Evolutionary conservation across 2,113 vertebrate genomes (phyloP), one percentile per base, ranked within the genome.

Genomic region (Aegotheles bennettii): DNA sequence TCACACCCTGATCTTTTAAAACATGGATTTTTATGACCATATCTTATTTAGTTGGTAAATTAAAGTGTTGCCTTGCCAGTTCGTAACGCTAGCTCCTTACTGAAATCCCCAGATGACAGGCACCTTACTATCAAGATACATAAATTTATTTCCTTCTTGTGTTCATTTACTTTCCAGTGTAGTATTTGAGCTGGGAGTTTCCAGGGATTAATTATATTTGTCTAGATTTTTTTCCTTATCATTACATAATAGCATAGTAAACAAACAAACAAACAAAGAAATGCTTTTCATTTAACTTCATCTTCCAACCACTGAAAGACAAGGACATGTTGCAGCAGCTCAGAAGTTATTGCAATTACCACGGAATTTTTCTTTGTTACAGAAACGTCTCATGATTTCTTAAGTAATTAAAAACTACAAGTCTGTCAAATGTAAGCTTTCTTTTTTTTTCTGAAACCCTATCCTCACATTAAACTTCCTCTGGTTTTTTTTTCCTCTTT

Each of bases 1-100:
- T 96, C 92, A 93, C 88, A 95, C 83, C 56, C 60, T 60, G 35
- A 64, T 94, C 91, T 96, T n/a, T 94, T 92, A 90, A 90, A 95
- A 92, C 38, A 86, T 10, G 35, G 86, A 84, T 90, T 92, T 94
- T 79, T 94, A 95, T 93, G 91, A 87, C 84, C 74, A 4, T 54
- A 84, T 86, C 91, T 92, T 93, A 90, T 81, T 77, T 77, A 87
- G 87, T 50, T 87, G 60, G 68, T 95, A 94, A 93, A 93, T 92
- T 42, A 90, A 93, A 54, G 50, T 54, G 43, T 13, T 96, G 59
- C 80, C 54, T 93, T 96, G 89, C 89, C 93, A 92, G 77, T 91
- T 60, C 71, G 35, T 65, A 88, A 86, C 3, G 2, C 42, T 38
- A 67, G 42, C 50, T 78, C 38, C 56, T 78, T 50, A 80, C 11